Evolutionary conservation across 2,888 invertebrate species (phyloP).

Genomic region (Pandemis corylana): DNA sequence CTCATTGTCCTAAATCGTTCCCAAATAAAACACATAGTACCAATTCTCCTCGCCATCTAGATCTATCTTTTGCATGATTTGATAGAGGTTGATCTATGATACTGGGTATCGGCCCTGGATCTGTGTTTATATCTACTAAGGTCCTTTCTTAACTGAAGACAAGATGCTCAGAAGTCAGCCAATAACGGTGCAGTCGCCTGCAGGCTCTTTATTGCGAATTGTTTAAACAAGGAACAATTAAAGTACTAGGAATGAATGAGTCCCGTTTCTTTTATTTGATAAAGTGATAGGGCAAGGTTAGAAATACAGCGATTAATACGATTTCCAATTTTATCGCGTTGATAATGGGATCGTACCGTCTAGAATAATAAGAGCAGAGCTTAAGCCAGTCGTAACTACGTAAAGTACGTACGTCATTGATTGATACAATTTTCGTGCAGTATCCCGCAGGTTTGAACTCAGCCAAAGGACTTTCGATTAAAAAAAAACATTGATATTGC

Average conservation of each 20-base stretch:
- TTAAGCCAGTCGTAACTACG: too few species aligned
- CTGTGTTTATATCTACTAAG: slow-evolving; percentile 47
- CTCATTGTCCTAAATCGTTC: too few species aligned
- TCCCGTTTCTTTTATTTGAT: slow-evolving; percentile 72
- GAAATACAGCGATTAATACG: slow-evolving; percentile 45
- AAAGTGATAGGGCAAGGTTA: slow-evolving; percentile 48
- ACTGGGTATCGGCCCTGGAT: neutral
- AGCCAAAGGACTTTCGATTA: too few species aligned
- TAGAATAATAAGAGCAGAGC: too few species aligned
- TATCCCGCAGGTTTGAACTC: too few species aligned
- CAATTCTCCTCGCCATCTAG: too few species aligned
- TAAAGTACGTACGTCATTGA: too few species aligned
- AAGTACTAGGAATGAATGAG: slow-evolving; percentile 73
- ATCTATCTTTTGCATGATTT: too few species aligned
- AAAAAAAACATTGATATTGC: too few species aligned
- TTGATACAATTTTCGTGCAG: too few species aligned
- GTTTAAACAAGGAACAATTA: slow-evolving; percentile 83
- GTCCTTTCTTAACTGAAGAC: slow-evolving; percentile 59
- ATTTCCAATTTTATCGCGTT: too few species aligned
- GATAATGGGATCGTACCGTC: neutral
- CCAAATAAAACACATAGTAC: too few species aligned
- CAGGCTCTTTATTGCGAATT: slow-evolving; percentile 74
- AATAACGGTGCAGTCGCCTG: slow-evolving; percentile 43
- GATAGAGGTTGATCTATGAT: neutral
- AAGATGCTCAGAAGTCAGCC: slow-evolving; percentile 58